phyloP scores from a whole-genome alignment of 2,888 invertebrate species.

The Mesoligia furuncula region DNA sequence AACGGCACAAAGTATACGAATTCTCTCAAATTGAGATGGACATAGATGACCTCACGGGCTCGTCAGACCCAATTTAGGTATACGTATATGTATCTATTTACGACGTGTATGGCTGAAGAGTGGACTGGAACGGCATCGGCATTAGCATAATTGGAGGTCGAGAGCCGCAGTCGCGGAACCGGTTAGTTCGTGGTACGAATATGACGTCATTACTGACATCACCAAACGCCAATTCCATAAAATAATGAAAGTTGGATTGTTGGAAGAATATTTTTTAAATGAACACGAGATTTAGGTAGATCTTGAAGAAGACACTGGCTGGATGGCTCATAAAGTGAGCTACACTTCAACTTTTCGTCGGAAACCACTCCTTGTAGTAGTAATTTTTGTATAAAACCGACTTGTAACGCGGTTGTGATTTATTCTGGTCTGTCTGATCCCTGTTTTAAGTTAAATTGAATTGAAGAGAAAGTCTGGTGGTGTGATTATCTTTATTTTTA shows the following conservation, averaged over 20 bases:
- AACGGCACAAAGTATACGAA: conserved; percentile 12
- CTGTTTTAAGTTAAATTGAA: conserved; percentile 5
- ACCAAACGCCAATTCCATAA: conserved; percentile 64
- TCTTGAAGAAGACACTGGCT: neutral
- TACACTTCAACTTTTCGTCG: no score
- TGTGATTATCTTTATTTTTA: conserved; percentile 25
- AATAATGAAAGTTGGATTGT: conserved; percentile 49
- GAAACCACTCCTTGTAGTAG: neutral
- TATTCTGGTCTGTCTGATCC: no score
- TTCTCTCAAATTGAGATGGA: conserved; percentile 49
- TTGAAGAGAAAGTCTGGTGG: conserved; percentile 17
- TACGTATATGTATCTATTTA: conserved; percentile 68
- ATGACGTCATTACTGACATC: conserved; percentile 87
- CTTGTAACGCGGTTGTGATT: neutral
- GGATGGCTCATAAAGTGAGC: neutral
- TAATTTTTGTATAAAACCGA: neutral
- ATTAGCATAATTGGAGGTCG: conserved; percentile 89
- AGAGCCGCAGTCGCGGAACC: conserved; percentile 75
- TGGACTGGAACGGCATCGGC: conserved; percentile 73
- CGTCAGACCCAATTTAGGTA: conserved; percentile 61
- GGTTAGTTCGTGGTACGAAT: conserved; percentile 79
- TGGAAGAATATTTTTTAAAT: conserved; percentile 11
- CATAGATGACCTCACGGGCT: conserved; percentile 63
- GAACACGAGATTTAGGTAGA: neutral
- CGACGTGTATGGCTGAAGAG: conserved; percentile 68